Evolutionary conservation across 2,797 vertebrate species (phyloP), one percentile per base, ranked within the genome.

Genomic region (Ctenosaura bakeri): DNA sequence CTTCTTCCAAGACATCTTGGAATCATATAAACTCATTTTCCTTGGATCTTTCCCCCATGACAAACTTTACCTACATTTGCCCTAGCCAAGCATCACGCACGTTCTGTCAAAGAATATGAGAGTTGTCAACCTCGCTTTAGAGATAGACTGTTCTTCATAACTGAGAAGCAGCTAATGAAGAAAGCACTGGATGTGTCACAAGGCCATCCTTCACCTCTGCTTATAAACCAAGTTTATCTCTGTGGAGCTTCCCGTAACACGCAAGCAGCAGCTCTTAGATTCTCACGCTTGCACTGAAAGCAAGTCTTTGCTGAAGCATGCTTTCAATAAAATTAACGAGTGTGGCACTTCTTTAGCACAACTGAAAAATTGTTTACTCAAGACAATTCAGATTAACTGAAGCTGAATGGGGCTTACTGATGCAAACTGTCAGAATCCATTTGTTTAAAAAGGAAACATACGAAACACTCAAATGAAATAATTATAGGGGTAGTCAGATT

Each of bases 211-310:
- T 89, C 0, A 7, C 20, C 1, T 32, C 74, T 46, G 22, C 83
- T 62, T 88, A 0, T 1, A 92, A 87, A 86, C 12, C 85, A 78
- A 88, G 85, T 32, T 79, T 26, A 71, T 59, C 46, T 59, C 35
- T 76, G 50, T 35, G 32, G 87, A 66, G 76, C 18, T 9, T 35
- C 35, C n/a, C 81, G 78, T 29, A 64, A 90, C 46, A 66, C 32
- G 88, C 89, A 89, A 64, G 42, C 42, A 81, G 24, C 6, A 84
- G 59, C 83, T 64, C 32, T 32, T 89, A 83, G 50, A 88, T 56
- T 64, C 84, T 83, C 92, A 90, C 35, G 88, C 90, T 92, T 88
- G 35, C 54, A 84, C 87, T 87, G 88, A 92, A 92, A 93, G 29
- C 82, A 50, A 89, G 91, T 88, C 73, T 62, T n/a, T 50, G 46